Base-by-base conservation (phyloP, 2,888 invertebrate genomes). In the Philopedon plagiatum region DNA sequence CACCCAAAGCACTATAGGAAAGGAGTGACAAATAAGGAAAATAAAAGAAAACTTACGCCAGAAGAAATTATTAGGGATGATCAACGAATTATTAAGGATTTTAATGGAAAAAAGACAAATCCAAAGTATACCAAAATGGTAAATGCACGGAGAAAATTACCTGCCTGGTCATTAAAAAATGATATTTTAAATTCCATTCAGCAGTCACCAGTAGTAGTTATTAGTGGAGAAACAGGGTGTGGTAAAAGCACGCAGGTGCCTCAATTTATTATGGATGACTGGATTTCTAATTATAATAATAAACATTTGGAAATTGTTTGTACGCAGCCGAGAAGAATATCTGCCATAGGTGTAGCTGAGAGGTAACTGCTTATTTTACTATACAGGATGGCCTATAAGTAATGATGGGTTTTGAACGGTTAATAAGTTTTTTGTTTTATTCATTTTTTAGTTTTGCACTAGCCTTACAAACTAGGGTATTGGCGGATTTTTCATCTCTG, bases 261-360 rank as follows among this genome's bases (percentile, higher is more conserved):
- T 23, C 98, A 98, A 85, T 97, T 94, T 85, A 91, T 98, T 51
- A 84, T 98, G 26, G 98, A 98, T 82, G 90, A 96, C 72, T 96
- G 95, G 91, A 85, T 96, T 60, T 85, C 87, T 1, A 90, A 90
- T 75, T 87, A 88, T 9, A 77, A 81, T 29, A 85, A 87, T 9
- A 86, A 89, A 8, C 93, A 94, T 73, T 90, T 95, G 2, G 93
- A 96, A 81, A 93, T 98, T 46, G 89, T 98, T 56, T 97, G 97
- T 81, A 97, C 97, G 0, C 97, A 98, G 84, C 98, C 98, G 0
- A 88, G 98, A 49, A 87, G 96, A 78, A 91, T 98, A 80, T 96
- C 97, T 0, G 97, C 97, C 1, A 93, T 97, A 64, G 95, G 95
- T 11, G 95, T 98, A 0, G 95, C 97, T 0, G 96, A 97, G 80